These are phyloP conservation scores for Plutella xylostella DNA, from an alignment of 2,888 invertebrate species.

Conservation along the genomic window DNA sequence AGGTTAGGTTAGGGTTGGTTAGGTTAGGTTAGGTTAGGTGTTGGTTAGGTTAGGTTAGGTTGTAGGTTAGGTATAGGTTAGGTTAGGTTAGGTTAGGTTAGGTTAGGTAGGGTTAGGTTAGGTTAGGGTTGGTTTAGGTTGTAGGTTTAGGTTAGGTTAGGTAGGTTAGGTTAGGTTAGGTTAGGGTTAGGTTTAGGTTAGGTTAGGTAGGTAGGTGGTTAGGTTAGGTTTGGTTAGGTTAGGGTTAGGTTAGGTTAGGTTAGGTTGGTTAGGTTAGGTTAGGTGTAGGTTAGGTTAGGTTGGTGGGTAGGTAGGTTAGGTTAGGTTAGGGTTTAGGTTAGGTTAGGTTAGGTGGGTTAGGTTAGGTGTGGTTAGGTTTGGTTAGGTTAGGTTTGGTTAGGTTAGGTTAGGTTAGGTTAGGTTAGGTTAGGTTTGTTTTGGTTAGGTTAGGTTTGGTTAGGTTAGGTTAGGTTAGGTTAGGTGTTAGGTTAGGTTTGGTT, in stretches of 20 bases:
- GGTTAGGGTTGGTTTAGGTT: slow-evolving; percentile 14
- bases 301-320: slow-evolving; percentile 13
- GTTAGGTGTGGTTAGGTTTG: slow-evolving; percentile 14
- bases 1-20: slow-evolving; percentile 13
- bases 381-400: slow-evolving; percentile 11
- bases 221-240: slow-evolving; percentile 15
- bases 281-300: slow-evolving; percentile 12
- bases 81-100: slow-evolving; percentile 17
- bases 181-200: slow-evolving; percentile 14
- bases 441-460: slow-evolving; percentile 13
- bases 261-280: slow-evolving; percentile 12
- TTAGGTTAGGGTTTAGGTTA: slow-evolving; percentile 14
- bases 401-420: slow-evolving; percentile 14
- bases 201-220: slow-evolving; percentile 14
- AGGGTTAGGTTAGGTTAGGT: slow-evolving; percentile 14
- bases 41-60: slow-evolving; percentile 25
- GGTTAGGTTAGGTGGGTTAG: slow-evolving; percentile 13
- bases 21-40: slow-evolving; percentile 24
- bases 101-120: slow-evolving; percentile 14
- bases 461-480: slow-evolving; percentile 14
- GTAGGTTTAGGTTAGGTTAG: slow-evolving; percentile 14
- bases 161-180: slow-evolving; percentile 12
- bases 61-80: slow-evolving; percentile 19
- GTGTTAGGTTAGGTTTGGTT: slow-evolving; percentile 13
- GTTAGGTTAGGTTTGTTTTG: slow-evolving; percentile 11